Evolutionary conservation across 2,797 vertebrate genomes (phyloP).

Genomic region (Menidia menidia): DNA sequence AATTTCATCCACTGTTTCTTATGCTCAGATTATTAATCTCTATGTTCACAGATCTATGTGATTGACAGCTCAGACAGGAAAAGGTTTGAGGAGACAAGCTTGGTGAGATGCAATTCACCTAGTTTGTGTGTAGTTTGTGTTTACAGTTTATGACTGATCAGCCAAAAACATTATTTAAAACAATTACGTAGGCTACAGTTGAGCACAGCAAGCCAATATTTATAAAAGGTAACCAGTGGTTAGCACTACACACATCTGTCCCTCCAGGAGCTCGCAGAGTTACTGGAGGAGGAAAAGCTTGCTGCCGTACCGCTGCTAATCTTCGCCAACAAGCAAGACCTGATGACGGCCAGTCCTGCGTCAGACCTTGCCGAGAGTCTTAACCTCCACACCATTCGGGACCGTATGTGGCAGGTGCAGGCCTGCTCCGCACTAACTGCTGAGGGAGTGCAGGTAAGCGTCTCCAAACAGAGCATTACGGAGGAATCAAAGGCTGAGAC

Average conservation of each 20-base stretch:
- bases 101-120: conserved; percentile 72
- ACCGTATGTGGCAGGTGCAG: conserved; percentile 85
- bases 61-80: conserved; percentile 90
- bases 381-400: conserved; percentile 78
- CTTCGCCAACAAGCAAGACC: conserved; percentile 85
- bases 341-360: conserved; percentile 77
- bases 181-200: neutral
- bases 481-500: neutral
- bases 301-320: conserved; percentile 79
- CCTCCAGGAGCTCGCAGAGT: conserved; percentile 77
- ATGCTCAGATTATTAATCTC: conserved; percentile 8
- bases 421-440: conserved; percentile 79
- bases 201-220: neutral
- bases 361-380: conserved; percentile 81
- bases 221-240: neutral
- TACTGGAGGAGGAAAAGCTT: conserved; percentile 80
- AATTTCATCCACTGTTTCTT: neutral
- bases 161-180: neutral
- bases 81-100: conserved; percentile 86
- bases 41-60: conserved; percentile 84
- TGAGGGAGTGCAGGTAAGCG: conserved; percentile 81
- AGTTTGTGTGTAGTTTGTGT: neutral
- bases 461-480: conserved; percentile 12
- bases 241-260: neutral
- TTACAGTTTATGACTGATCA: neutral